Evolutionary conservation across 2,888 invertebrate genomes (phyloP).

Genomic region (Odontothrips loti): DNA sequence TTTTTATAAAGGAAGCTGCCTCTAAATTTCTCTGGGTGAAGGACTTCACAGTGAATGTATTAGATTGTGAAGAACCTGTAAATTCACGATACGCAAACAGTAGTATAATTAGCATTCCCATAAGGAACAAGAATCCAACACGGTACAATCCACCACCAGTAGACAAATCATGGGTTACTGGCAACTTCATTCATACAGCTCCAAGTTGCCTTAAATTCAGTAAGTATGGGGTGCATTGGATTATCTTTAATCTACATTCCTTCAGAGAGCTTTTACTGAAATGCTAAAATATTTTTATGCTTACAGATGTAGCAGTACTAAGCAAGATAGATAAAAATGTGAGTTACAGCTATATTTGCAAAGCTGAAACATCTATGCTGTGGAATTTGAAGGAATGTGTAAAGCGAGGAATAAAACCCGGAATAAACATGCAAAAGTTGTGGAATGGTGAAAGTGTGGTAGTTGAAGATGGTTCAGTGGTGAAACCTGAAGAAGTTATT

Average conservation of each 20-base stretch:
- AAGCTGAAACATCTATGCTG: not conserved
- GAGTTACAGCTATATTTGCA: not conserved
- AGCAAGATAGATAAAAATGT: not conserved
- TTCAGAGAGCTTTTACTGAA: too few relatives aligned
- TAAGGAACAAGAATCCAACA: too few relatives aligned
- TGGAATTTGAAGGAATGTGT: not conserved
- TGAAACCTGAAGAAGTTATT: not conserved
- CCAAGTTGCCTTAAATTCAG: too few relatives aligned
- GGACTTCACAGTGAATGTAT: too few relatives aligned
- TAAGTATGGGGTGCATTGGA: too few relatives aligned
- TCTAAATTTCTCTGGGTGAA: not conserved
- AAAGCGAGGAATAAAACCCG: not conserved
- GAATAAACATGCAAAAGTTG: not conserved
- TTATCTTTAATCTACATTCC: too few relatives aligned
- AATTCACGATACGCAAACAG: too few relatives aligned
- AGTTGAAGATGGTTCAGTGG: not conserved
- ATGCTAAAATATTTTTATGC: not conserved
- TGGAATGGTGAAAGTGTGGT: not conserved
- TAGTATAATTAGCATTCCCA: too few relatives aligned
- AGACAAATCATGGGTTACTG: too few relatives aligned
- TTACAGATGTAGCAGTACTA: not conserved
- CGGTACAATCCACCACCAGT: too few relatives aligned
- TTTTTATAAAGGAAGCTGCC: not conserved
- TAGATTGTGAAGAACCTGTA: too few relatives aligned
- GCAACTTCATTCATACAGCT: too few relatives aligned